A percentile compares a stretch with the other conserved stretches of the same genome.
These are phyloP conservation scores for Actinia equina DNA, from an alignment of 64 coral and sea anemone genomes.

Conservation along the genomic window DNA sequence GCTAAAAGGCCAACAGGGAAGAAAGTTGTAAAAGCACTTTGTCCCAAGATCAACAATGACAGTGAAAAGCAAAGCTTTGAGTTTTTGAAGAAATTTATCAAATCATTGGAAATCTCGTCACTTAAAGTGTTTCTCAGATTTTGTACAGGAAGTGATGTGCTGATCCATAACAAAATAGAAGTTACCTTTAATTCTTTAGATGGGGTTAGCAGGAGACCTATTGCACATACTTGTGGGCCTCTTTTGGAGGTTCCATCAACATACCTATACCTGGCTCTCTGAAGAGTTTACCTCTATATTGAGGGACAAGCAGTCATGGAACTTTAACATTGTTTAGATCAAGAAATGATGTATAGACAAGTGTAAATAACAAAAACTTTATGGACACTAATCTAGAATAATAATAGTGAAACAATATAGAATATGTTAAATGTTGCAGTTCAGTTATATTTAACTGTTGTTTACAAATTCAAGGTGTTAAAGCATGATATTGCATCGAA, in stretches of 20 bases:
- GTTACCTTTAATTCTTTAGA: background rate
- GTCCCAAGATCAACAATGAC: background rate
- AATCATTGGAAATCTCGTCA: slow-evolving; percentile 30
- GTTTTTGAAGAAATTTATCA: slow-evolving; percentile 31
- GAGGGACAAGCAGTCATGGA: slow-evolving; percentile 20
- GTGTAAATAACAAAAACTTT: too few relatives aligned
- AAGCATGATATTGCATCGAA: too few relatives aligned
- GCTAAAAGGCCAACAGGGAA: slow-evolving; percentile 22
- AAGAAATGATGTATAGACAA: too few relatives aligned
- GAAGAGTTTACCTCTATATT: slow-evolving; percentile 9
- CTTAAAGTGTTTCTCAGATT: slow-evolving; percentile 30
- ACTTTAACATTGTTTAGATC: slow-evolving; percentile 31
- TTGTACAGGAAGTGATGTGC: slow-evolving; percentile 19
- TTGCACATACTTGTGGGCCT: slow-evolving; percentile 34
- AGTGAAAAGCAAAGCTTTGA: slow-evolving; percentile 29
- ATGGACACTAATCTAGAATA: too few relatives aligned
- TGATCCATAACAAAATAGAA: background rate
- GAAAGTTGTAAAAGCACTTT: slow-evolving; percentile 20
- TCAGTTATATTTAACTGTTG: too few relatives aligned
- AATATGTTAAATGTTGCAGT: too few relatives aligned
- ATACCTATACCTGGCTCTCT: too few relatives aligned
- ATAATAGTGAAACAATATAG: too few relatives aligned
- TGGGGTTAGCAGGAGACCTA: slow-evolving; percentile 16
- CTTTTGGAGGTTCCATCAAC: slow-evolving; percentile 21
- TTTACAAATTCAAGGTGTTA: too few relatives aligned